Base-by-base conservation (phyloP, 2,113 vertebrate genomes). In the Peromyscus californicus region DNA sequence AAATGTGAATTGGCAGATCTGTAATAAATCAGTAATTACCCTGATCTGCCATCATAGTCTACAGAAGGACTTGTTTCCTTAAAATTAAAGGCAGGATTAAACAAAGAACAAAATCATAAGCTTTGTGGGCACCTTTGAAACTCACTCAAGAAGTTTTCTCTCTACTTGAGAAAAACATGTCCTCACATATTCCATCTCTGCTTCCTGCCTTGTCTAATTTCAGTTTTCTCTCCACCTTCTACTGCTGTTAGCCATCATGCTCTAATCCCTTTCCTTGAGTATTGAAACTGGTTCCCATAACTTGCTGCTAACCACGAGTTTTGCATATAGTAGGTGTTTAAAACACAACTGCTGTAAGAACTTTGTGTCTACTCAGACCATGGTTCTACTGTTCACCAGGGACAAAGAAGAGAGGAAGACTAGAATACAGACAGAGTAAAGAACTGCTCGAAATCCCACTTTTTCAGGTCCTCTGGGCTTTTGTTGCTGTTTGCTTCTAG, bases 71-170 rank as follows among this genome's bases (percentile, higher is more conserved):
- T 74, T 83, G 39, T 82, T 96, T 85, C 85, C 63, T 83, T 67
- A 80, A 96, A 89, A 95, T 72, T 94, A 91, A 96, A 93, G 1
- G 29, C 59, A 96, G 39, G 63, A 89, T 90, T 65, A 96, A 96
- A 80, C 69, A 88, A 94, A 72, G 24, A 93, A 4, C 3, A 96
- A 92, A 89, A 54, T 24, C 22, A 36, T 78, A 92, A 59, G 17
- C 69, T 79, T 59, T 91, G 67, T 54, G n/a, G 42, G 5, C 1
- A 63, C 21, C 31, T 95, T 93, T 92, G 54, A 94, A 95, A 85
- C 48, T 70, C 54, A 61, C 39, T 92, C 45, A 39, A 69, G 67
- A 21, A 3, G 31, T 8, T 8, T 9, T 74, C 45, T 89, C 21
- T 92, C 7, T 54, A 42, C 70, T 78, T 70, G 29, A 91, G n/a